Percentiles rank a stretch among this genome's conserved stretches.
Conservation (phyloP, 2,113 vertebrate genomes). For the Eulemur macaco region DNA sequence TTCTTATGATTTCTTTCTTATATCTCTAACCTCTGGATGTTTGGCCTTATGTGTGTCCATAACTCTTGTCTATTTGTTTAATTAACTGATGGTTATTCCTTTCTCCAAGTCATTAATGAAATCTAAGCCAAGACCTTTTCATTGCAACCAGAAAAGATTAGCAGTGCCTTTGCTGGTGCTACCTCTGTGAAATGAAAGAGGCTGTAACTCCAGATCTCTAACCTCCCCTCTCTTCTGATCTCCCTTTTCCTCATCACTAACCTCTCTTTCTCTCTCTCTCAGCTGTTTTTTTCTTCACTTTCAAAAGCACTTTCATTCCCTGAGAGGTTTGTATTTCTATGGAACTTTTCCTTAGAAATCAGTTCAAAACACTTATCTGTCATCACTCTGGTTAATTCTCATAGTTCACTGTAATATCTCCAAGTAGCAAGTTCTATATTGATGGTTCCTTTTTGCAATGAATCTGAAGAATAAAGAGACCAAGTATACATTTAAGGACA, state of each 20-base stretch:
- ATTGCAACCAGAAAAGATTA: background rate
- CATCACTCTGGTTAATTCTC: constrained; percentile 2
- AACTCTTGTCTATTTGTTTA: background rate
- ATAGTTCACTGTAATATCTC: background rate
- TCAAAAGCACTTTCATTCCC: background rate
- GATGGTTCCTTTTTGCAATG: background rate
- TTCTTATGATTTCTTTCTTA: background rate
- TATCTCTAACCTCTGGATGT: background rate
- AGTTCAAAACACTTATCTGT: background rate
- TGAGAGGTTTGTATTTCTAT: background rate
- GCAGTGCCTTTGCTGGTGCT: background rate
- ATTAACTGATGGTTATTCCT: background rate
- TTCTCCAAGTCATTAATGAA: background rate
- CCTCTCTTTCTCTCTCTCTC: background rate
- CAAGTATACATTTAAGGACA: background rate
- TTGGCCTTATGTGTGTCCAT: background rate
- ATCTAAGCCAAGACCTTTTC: background rate
- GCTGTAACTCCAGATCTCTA: background rate
- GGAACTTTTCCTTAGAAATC: background rate
- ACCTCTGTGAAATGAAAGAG: background rate
- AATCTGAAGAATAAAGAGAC: background rate
- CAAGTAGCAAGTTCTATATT: background rate
- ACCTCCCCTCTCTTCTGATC: background rate
- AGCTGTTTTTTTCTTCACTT: background rate
- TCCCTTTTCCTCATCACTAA: background rate